Base-by-base conservation (phyloP, 1,140 invertebrate genomes). In the Leucophenga varia region DNA sequence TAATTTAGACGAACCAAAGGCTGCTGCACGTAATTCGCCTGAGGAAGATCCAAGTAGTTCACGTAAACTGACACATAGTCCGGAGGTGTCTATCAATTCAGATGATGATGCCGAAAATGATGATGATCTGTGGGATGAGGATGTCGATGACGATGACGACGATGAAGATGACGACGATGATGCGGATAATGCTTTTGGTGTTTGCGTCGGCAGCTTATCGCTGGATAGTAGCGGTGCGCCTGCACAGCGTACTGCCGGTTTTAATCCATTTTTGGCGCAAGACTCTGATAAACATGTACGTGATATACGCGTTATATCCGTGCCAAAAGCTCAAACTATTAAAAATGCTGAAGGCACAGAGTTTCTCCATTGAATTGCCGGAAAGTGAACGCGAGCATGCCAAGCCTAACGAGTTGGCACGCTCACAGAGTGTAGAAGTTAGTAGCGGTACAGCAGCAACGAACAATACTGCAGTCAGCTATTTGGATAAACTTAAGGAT, bases 1-100 rank as follows among this genome's bases (percentile, higher is more conserved):
- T 49, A 83, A 83, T 67, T 65, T 84, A 28, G 79, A 82, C 25
- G 71, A 69, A 9, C 67, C 61, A 2, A 49, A 68, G 54, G n/a
- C 51, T 51, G 6, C n/a, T 25, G 10, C 38, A 40, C 50, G 43
- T 12, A 43, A 17, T 16, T 59, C 59, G 0, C 52, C 55, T 8
- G 61, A 63, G 28, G 55, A 68, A 10, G 52, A 59, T 1, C 30
- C 36, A 14, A 56, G 50, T 25, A 35, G 36, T 19, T 36, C 54
- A 1, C 47, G 42, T 6, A 59, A 52, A 22, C 13, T 52, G 2
- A 51, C 46, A 0, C 55, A 54, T 9, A 59, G 54, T 41, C 48
- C 52, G 0, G 63, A 63, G 34, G 31, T 54, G 6, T 60, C 56
- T 2, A 48, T 46, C 3, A 59, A 54, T 10, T 56, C 64, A 1